Evolutionary conservation across 2,113 vertebrate species (phyloP).

Genomic region (Chionomys nivalis): DNA sequence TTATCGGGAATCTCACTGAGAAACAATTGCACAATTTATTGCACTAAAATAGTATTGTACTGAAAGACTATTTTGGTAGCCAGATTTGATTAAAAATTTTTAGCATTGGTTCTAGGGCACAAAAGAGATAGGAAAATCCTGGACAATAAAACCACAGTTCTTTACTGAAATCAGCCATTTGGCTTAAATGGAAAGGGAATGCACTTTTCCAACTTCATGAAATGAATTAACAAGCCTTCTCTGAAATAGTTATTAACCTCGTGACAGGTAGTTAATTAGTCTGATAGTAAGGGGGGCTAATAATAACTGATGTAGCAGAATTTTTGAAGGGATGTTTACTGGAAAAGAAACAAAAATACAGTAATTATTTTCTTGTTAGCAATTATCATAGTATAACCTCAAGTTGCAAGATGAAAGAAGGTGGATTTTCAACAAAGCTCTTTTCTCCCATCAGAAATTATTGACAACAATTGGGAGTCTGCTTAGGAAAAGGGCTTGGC

Average conservation of each 20-base stretch:
- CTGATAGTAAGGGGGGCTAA: not conserved
- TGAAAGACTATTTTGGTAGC: not conserved
- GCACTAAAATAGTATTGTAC: not conserved
- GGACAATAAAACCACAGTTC: not conserved
- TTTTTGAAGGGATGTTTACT: constrained; percentile 19
- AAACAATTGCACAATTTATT: not conserved
- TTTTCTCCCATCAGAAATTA: not conserved
- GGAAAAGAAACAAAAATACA: constrained; percentile 24
- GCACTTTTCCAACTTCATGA: not conserved
- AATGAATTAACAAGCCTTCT: constrained; percentile 17
- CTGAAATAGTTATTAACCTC: constrained; percentile 39
- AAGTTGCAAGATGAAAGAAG: not conserved
- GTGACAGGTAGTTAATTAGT: constrained; percentile 20
- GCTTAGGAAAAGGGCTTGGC: not conserved
- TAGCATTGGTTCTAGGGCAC: not conserved
- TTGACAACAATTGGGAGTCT: not conserved
- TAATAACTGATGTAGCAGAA: constrained; percentile 47
- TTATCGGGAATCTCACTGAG: not conserved
- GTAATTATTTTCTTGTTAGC: constrained; percentile 6
- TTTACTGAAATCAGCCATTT: not conserved
- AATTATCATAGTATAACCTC: constrained; percentile 38
- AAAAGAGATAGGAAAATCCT: not conserved
- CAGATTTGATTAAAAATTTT: not conserved
- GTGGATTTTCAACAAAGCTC: not conserved
- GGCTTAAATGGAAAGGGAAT: not conserved